A percentile compares a stretch with the other conserved stretches of the same genome.
These are phyloP conservation scores for Leucoraja erinaceus DNA, from an alignment of 2,113 vertebrate genomes.

Conservation along the genomic window DNA sequence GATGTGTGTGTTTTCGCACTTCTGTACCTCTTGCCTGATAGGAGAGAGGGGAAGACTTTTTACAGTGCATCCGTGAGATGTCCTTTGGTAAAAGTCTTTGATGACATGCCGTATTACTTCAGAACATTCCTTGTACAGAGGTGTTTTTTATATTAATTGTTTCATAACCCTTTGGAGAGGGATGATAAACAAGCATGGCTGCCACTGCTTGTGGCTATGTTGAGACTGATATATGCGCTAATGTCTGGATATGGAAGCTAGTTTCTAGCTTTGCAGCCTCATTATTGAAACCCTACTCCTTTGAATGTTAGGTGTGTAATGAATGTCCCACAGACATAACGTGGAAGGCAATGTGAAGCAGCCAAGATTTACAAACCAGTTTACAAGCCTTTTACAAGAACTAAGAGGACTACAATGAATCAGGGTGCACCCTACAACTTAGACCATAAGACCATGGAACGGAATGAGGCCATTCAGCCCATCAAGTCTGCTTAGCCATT, in stretches of 20 bases:
- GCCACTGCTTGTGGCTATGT: neutral
- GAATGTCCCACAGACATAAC: constrained; percentile 3
- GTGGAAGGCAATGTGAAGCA: neutral
- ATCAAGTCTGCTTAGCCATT: no score
- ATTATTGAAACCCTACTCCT: neutral
- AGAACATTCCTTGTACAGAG: neutral
- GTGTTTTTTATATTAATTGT: neutral
- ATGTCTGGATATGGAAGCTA: neutral
- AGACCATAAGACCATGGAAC: no score
- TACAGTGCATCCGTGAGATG: no score
- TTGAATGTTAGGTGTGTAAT: constrained; percentile 17
- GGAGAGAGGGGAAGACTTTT: no score
- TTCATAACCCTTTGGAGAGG: neutral
- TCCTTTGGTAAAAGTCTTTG: no score
- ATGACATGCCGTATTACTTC: no score
- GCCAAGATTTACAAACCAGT: neutral
- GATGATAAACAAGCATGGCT: neutral
- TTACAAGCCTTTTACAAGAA: neutral
- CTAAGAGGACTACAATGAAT: neutral
- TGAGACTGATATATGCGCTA: constrained; percentile 3
- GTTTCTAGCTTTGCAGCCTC: neutral
- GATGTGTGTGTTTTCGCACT: no score
- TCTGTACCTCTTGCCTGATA: no score
- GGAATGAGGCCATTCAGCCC: no score
- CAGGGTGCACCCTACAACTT: neutral